Evolutionary conservation across 2,888 invertebrate genomes (phyloP), one percentile per base, ranked within the genome.

Genomic region (Caradrina clavipalpis): DNA sequence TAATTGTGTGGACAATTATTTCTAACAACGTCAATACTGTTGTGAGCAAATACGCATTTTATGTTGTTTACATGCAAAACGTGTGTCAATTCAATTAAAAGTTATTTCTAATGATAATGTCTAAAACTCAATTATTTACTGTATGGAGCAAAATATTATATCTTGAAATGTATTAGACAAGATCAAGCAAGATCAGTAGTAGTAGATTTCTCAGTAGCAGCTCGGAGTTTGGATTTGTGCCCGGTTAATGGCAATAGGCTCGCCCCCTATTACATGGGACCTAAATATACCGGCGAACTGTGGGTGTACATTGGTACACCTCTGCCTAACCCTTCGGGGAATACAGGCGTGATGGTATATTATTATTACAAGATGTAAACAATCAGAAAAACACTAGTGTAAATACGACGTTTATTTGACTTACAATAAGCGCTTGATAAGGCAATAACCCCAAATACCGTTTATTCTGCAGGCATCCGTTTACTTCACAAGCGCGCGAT

Each of bases 1-100:
- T 82, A 78, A 82, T 78, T 61, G 55, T 49, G 39, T 58, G 57
- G 63, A 71, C 69, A 81, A 83, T 81, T 83, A 81, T 83, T 73
- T 83, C 53, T 65, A 71, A 73, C 67, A 55, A 70, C 68, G 69
- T 67, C 71, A 62, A 69, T 72, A 83, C 35, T 51, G 49, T 47
- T 55, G 59, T 59, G 26, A 60, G 35, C 56, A 61, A 72, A 70
- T 64, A 68, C 65, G 65, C 57, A 79, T 60, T 45, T 73, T 21
- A 70, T 59, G 31, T 51, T 51, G 39, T 11, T 47, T 10, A 61
- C 2, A 49, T 31, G 39, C 7, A 15, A 22, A 47, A 17, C 11
- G 13, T 45, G 35, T 11, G 17, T 17, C 31, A 31, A 45, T 45
- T 5, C n/a, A 47, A 54, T 47, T 19, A 5, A 53, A 47, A 19